A percentile compares a stretch with the other conserved stretches of the same genome.
phyloP scores from a whole-genome alignment of 2,797 vertebrate genomes.

The Melanotaenia pygmaea region DNA sequence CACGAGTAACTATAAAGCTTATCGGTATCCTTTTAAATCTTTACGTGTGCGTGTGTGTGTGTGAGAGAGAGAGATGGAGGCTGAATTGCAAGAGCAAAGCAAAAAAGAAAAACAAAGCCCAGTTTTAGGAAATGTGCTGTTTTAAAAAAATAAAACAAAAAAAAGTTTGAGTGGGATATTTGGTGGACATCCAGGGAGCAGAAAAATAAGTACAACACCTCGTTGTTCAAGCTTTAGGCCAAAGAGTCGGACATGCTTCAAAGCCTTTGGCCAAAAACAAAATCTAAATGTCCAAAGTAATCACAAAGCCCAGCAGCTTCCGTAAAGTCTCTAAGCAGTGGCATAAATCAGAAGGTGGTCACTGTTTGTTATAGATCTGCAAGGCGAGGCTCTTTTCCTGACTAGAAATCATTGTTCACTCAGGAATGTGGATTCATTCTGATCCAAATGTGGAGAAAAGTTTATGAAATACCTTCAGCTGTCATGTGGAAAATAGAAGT shows the following conservation, averaged over 20 bases:
- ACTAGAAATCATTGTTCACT: conserved; percentile 24
- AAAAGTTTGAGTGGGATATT: background rate
- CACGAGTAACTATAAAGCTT: conserved; percentile 11
- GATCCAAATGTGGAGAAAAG: background rate
- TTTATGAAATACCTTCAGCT: conserved; percentile 10
- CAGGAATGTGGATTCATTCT: conserved; percentile 1
- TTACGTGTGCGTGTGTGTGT: background rate
- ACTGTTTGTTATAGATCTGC: conserved; percentile 34
- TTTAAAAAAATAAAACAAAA: background rate
- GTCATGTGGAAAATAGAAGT: conserved; percentile 13
- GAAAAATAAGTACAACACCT: conserved; percentile 16
- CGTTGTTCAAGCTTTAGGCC: conserved; percentile 21
- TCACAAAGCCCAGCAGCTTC: conserved; percentile 20
- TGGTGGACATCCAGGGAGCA: conserved; percentile 1
- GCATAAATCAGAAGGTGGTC: conserved; percentile 31
- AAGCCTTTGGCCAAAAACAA: conserved; percentile 22
- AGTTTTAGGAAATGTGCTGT: background rate
- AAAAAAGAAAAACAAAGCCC: background rate
- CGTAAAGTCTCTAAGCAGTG: conserved; percentile 21
- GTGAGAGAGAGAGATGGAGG: no score
- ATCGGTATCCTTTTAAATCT: conserved; percentile 6
- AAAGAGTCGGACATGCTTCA: conserved; percentile 20
- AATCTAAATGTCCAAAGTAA: conserved; percentile 41
- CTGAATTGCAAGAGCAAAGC: background rate
- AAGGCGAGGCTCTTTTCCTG: conserved; percentile 22